phyloP scores from a whole-genome alignment of 2,113 vertebrate genomes.

The Mixornis gularis region DNA sequence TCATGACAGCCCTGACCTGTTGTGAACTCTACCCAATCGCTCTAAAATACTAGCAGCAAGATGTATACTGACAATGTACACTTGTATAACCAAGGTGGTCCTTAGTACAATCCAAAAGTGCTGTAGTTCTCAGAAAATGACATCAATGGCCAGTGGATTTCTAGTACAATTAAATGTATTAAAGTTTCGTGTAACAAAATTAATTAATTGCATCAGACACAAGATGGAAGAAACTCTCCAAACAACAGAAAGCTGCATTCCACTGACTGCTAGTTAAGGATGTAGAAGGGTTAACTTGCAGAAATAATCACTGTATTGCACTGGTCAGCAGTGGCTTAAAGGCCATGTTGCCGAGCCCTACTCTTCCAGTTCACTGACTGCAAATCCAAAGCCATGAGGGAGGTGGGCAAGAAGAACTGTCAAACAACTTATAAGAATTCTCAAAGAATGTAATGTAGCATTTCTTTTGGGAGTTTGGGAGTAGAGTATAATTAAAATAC shows the following conservation, averaged over 20 bases:
- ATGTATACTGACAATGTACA: background rate
- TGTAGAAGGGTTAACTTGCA: background rate
- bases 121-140: background rate
- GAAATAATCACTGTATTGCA: background rate
- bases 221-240: background rate
- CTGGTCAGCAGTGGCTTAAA: background rate
- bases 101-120: background rate
- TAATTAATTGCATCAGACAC: background rate
- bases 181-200: background rate
- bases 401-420: background rate
- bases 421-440: background rate
- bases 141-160: background rate
- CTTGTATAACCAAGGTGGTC: background rate
- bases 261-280: background rate
- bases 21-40: background rate
- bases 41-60: background rate
- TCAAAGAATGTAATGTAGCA: background rate
- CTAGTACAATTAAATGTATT: background rate
- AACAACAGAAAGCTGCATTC: background rate
- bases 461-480: slow-evolving; percentile 1
- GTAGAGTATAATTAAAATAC: slow-evolving; percentile 23
- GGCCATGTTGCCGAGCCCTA: background rate
- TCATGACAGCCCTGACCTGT: background rate
- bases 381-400: background rate
- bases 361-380: background rate